Conservation (phyloP, 2,113 vertebrate species). For the Chauna torquata region DNA sequence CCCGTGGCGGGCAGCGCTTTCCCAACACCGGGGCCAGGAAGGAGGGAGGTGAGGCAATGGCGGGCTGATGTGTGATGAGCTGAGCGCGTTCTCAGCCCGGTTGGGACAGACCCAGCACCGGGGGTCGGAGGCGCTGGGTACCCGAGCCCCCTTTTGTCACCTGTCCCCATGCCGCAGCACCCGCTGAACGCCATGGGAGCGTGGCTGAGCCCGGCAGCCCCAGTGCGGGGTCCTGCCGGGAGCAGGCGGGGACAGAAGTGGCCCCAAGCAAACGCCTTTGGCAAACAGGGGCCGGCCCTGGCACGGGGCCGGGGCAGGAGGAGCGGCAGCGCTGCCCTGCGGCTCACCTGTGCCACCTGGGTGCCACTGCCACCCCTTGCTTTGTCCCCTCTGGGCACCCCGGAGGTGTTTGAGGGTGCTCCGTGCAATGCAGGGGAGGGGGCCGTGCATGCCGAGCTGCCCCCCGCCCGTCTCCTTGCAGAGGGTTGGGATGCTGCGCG, state of each 20-base stretch:
- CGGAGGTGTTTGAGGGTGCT: rapidly evolving
- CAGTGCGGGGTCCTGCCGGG: background rate
- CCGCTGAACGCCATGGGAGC: background rate
- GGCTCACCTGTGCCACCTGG: background rate
- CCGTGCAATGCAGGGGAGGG: too few relatives aligned
- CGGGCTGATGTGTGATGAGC: background rate
- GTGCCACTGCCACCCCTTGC: too few relatives aligned
- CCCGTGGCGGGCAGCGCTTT: background rate
- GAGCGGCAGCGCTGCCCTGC: background rate
- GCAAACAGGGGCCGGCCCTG: constrained; percentile 9
- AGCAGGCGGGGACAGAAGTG: background rate
- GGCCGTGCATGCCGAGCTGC: background rate
- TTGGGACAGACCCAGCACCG: background rate
- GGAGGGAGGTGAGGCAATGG: background rate
- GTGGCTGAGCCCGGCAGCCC: background rate
- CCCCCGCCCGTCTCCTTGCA: background rate
- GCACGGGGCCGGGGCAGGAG: background rate
- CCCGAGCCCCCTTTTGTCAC: background rate
- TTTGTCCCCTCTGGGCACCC: rapidly evolving
- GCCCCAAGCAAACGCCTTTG: background rate
- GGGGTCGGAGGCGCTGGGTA: background rate
- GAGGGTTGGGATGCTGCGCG: background rate
- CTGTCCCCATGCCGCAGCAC: rapidly evolving
- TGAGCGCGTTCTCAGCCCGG: background rate
- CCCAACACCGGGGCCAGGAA: background rate